phyloP scores from a whole-genome alignment of 2,797 vertebrate genomes.

The Sphenopsis melanotis region DNA sequence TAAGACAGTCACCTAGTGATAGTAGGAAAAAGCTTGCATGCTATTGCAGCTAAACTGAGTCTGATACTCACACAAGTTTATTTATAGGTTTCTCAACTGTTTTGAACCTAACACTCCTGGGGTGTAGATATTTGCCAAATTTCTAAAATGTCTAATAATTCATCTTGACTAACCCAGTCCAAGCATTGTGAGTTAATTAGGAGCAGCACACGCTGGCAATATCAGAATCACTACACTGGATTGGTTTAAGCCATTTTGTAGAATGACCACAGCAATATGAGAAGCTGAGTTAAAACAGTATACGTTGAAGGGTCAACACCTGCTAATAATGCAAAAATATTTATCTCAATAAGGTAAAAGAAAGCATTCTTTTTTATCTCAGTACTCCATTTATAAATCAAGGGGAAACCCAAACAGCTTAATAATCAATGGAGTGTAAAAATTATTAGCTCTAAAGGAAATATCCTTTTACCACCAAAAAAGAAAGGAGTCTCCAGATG shows the following conservation, averaged over 20 bases:
- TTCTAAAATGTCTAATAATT: neutral
- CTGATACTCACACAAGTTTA: neutral
- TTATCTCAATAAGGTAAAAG: neutral
- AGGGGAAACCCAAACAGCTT: neutral
- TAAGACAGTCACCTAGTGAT: neutral
- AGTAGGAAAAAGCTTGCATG: neutral
- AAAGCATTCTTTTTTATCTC: neutral
- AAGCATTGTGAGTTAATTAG: neutral
- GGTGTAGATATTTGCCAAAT: neutral
- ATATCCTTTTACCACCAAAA: neutral
- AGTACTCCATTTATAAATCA: neutral
- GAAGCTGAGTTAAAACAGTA: neutral
- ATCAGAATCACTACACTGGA: neutral
- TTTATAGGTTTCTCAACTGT: neutral
- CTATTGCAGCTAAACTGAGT: neutral
- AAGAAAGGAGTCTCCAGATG: neutral
- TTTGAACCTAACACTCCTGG: neutral
- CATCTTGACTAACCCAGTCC: neutral
- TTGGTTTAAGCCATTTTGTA: neutral
- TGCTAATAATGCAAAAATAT: neutral
- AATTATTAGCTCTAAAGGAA: neutral
- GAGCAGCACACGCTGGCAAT: neutral
- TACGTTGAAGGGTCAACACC: neutral
- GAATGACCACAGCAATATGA: neutral
- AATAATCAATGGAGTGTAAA: neutral